Evolutionary conservation across 1,140 invertebrate genomes (phyloP).

Genomic region (Argopecten irradians): DNA sequence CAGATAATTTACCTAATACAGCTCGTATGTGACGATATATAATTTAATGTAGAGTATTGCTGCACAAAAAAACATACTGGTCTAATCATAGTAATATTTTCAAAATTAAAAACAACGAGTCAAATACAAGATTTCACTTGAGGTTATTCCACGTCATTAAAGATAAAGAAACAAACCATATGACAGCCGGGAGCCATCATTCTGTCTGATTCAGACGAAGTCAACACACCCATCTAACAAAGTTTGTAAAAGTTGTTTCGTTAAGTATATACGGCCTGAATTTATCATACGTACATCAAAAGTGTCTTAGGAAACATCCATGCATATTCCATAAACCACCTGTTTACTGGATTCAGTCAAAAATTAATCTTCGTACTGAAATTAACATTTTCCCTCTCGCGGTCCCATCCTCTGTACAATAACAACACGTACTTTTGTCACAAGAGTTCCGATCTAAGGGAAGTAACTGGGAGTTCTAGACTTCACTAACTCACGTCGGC

Average conservation of each 20-base stretch:
- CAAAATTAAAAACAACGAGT: not conserved
- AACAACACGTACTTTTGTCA: conserved; percentile 21
- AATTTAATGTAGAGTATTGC: too few relatives aligned
- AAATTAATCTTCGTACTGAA: not conserved
- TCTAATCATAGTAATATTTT: not conserved
- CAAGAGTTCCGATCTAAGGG: not conserved
- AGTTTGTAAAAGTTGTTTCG: conserved; percentile 18
- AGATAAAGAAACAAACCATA: conserved; percentile 12
- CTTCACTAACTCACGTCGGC: too few relatives aligned
- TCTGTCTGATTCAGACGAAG: not conserved
- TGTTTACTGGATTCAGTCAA: not conserved
- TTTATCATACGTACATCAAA: not conserved
- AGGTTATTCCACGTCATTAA: not conserved
- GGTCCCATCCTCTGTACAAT: conserved; percentile 20
- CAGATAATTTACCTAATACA: too few relatives aligned
- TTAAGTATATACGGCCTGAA: not conserved
- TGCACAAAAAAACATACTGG: too few relatives aligned
- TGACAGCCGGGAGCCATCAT: conserved; percentile 4
- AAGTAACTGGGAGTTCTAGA: too few relatives aligned
- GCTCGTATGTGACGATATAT: too few relatives aligned
- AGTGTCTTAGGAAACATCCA: not conserved
- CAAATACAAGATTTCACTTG: not conserved
- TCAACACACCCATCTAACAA: not conserved
- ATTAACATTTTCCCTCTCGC: conserved; percentile 14
- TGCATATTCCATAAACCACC: not conserved